Conservation (phyloP, 2,797 vertebrate species). For the Protonibea diacanthus region DNA sequence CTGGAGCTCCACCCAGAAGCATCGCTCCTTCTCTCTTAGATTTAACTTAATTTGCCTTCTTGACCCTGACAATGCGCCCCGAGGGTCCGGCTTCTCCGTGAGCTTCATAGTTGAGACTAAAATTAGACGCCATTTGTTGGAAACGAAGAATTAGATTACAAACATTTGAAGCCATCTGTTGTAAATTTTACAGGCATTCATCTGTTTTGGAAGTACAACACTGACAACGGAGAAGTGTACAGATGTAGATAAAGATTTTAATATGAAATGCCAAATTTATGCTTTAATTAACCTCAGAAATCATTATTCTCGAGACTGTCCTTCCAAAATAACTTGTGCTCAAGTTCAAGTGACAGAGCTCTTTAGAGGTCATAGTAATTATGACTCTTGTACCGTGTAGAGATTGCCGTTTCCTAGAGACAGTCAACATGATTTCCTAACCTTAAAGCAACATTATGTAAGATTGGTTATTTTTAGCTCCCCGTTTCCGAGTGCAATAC, state of each 20-base stretch:
- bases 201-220: not conserved
- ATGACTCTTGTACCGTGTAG: too few relatives aligned
- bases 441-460: too few relatives aligned
- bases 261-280: not conserved
- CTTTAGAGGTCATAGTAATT: too few relatives aligned
- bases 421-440: too few relatives aligned
- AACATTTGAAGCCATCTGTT: not conserved
- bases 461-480: too few relatives aligned
- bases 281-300: not conserved
- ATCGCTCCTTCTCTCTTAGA: conserved; percentile 11
- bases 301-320: too few relatives aligned
- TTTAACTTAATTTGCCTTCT: conserved; percentile 32
- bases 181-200: not conserved
- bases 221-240: not conserved
- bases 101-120: not conserved
- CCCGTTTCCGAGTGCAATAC: too few relatives aligned
- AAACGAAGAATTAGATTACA: not conserved
- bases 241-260: not conserved
- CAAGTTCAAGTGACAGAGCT: too few relatives aligned
- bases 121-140: not conserved
- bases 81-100: conserved; percentile 3
- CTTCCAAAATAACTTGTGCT: too few relatives aligned
- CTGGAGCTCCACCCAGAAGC: conserved; percentile 30
- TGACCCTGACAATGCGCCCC: conserved; percentile 21
- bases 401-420: too few relatives aligned